Evolutionary conservation across 1,140 invertebrate species (phyloP), one percentile per base, ranked within the genome.

Genomic region (Hydropsyche tenuis): DNA sequence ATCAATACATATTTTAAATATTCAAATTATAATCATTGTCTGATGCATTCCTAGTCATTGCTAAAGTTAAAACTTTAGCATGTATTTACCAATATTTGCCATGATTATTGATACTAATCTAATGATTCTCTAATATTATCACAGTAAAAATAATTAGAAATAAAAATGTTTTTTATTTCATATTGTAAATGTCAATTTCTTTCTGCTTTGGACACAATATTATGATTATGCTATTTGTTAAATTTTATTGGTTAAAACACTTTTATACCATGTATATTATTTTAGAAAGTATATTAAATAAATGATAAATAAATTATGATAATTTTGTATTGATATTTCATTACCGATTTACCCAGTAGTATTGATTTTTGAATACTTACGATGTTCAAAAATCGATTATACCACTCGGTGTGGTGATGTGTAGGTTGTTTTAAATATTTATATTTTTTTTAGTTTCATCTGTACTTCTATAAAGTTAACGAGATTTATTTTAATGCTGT

Each of bases 1-100:
- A 60, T 74, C 71, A 71, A 65, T 27, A 48, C 69, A 69, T 23
- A 72, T 73, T 72, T 53, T 56, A 43, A 25, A 27, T 64, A 48
- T 68, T 63, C 42, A 20, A 68, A 42, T 65, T 51, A 62, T 72
- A 68, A 51, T 76, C 68, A 71, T 66, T 74, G 65, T 77, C 65
- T 77, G 22, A 75, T 75, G 73, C 76, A 77, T 77, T 77, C 76
- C 76, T 77, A 77, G 76, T 77, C 76, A 77, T 60, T 68, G 53
- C 69, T 73, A 51, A 74, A 75, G 71, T 63, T 69, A 42, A 46
- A 20, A 66, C 76, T 75, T 77, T 65, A 69, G 73, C 68, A 72
- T 66, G 60, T 69, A 71, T 70, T 66, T 75, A 73, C 66, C 62
- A 66, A 72, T 74, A 70, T 69, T 56, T 46, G 66, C 66, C 73